Evolutionary conservation across 2,888 invertebrate species (phyloP).

Genomic region (Ormyrus labotus): DNA sequence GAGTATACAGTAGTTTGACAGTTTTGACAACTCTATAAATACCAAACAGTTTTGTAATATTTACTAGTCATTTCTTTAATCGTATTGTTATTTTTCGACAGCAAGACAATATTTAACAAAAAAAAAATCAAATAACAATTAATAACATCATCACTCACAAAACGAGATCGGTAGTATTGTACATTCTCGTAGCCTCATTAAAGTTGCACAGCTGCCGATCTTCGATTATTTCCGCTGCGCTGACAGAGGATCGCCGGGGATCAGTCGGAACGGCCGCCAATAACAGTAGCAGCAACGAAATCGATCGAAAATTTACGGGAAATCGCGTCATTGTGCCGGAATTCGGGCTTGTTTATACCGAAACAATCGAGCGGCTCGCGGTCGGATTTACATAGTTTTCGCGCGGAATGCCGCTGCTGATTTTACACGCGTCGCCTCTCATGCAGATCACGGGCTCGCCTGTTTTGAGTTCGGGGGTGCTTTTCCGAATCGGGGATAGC

Average conservation of each 20-base stretch:
- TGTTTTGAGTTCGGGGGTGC: conserved; percentile 7
- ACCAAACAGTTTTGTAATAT: too few relatives aligned
- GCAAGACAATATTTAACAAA: too few relatives aligned
- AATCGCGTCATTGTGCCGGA: conserved; percentile 12
- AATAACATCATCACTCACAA: conserved; percentile 61
- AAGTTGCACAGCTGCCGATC: conserved; percentile 60
- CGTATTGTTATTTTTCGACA: too few relatives aligned
- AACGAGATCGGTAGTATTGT: conserved; percentile 66
- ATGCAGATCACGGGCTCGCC: not conserved
- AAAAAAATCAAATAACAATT: too few relatives aligned
- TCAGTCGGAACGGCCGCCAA: conserved; percentile 18
- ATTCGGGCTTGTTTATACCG: conserved; percentile 19
- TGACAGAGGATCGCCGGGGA: not conserved
- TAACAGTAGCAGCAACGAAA: conserved; percentile 12
- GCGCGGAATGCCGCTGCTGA: conserved; percentile 4
- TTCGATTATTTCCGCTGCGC: conserved; percentile 10
- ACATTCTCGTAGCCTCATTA: conserved; percentile 60
- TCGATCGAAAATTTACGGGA: conserved; percentile 39
- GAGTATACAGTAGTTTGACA: too few relatives aligned
- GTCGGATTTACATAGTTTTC: conserved; percentile 54
- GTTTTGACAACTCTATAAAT: too few relatives aligned
- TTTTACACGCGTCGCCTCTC: conserved; percentile 32
- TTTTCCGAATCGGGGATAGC: not conserved
- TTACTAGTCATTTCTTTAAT: too few relatives aligned
- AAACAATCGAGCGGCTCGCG: conserved; percentile 17